Conservation (phyloP, 2,888 invertebrate species). For the Cartodere bifasciata region DNA sequence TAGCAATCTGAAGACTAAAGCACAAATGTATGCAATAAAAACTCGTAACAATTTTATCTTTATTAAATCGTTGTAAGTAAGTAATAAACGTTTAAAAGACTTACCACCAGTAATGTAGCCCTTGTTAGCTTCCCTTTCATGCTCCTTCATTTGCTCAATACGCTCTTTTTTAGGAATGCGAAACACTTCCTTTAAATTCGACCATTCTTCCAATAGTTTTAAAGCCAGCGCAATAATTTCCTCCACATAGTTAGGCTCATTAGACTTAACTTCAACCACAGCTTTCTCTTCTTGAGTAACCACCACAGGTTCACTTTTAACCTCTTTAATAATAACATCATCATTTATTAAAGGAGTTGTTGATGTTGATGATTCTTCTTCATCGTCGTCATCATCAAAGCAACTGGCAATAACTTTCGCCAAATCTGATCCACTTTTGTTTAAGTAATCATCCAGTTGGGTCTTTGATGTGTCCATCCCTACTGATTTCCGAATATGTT, state of each 20-base stretch:
- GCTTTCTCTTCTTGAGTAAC: no score
- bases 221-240: constrained; percentile 47
- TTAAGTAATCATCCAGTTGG: constrained; percentile 9
- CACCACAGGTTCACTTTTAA: no score
- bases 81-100: no score
- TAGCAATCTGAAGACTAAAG: no score
- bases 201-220: constrained; percentile 62
- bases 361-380: no score
- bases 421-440: constrained; percentile 11
- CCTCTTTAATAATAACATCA: no score
- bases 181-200: constrained; percentile 62
- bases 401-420: constrained; percentile 13
- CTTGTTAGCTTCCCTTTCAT: constrained; percentile 79
- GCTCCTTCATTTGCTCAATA: constrained; percentile 90
- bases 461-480: constrained; percentile 18
- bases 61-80: no score
- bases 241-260: constrained; percentile 28
- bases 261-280: no score
- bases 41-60: no score
- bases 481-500: constrained; percentile 18
- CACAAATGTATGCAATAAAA: no score
- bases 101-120: constrained; percentile 18
- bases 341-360: no score
- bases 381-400: constrained; percentile 13
- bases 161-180: constrained; percentile 90